These are phyloP conservation scores for Parnassius smintheus DNA, from an alignment of 2,888 invertebrate genomes.

Conservation along the genomic window DNA sequence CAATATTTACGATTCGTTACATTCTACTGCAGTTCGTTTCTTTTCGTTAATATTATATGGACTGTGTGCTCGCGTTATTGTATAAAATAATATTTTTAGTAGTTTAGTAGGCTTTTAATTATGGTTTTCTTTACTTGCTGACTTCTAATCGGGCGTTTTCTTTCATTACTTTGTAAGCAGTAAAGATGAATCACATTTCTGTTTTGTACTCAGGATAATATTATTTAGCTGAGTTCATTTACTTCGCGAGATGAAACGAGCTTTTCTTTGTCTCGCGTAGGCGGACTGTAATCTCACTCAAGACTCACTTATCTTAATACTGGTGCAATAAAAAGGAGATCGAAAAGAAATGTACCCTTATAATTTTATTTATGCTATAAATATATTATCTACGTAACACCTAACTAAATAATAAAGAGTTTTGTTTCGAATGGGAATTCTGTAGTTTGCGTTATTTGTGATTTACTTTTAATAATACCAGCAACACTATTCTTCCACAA, in stretches of 20 bases:
- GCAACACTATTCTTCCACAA: no score
- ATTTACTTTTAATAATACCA: no score
- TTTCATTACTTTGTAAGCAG: conserved; percentile 5
- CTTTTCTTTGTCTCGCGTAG: conserved; percentile 23
- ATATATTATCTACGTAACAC: conserved; percentile 2
- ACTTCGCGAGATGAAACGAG: conserved; percentile 11
- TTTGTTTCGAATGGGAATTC: no score
- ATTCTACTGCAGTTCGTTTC: no score
- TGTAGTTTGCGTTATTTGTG: no score
- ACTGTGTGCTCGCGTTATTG: no score
- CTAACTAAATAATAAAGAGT: conserved; percentile 2
- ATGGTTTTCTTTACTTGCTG: no score
- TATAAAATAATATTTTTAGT: no score
- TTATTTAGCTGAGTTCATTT: conserved; percentile 23
- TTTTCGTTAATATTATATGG: no score
- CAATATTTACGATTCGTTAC: no score
- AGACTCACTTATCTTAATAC: conserved; percentile 26
- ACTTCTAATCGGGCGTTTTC: neutral
- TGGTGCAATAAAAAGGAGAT: conserved; percentile 20
- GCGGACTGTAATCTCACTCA: conserved; percentile 26
- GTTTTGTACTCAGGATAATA: conserved; percentile 15
- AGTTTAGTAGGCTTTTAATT: no score
- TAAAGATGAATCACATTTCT: conserved; percentile 11
- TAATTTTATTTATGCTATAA: conserved; percentile 19
- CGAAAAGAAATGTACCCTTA: conserved; percentile 9